Evolutionary conservation across 2,888 invertebrate species (phyloP).

Genomic region (Deroplatys truncata): DNA sequence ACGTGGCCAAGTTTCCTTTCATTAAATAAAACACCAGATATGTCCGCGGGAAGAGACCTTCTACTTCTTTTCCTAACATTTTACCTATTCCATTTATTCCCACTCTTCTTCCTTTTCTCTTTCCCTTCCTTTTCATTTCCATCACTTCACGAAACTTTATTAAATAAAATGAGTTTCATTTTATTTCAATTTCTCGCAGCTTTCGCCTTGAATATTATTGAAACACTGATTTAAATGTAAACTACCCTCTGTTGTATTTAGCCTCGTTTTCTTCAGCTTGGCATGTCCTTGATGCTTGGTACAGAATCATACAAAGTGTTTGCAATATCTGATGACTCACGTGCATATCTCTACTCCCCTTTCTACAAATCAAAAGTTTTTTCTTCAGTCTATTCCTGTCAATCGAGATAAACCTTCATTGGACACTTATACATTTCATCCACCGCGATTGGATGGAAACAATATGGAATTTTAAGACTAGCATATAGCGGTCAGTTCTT

Average conservation of each 20-base stretch:
- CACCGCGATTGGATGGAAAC: too few species aligned
- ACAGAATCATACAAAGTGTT: too few species aligned
- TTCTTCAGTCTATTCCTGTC: too few species aligned
- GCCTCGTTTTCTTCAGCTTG: too few species aligned
- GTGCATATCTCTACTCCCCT: too few species aligned
- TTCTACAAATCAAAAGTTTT: too few species aligned
- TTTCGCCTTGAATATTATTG: background rate
- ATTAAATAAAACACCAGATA: slow-evolving; percentile 4
- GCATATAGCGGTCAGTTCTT: too few species aligned
- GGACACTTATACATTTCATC: too few species aligned
- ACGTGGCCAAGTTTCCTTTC: slow-evolving; percentile 13
- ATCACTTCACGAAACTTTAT: background rate
- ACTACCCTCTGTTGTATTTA: background rate
- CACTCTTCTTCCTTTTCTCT: background rate
- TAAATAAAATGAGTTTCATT: background rate
- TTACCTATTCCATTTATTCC: background rate
- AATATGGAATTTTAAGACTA: too few species aligned
- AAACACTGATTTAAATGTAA: background rate
- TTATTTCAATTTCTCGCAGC: background rate
- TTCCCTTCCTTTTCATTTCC: background rate
- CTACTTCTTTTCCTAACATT: background rate
- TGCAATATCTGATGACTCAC: too few species aligned
- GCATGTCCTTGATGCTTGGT: too few species aligned
- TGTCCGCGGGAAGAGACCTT: background rate
- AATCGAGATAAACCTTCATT: too few species aligned